Base-by-base conservation (phyloP, 2,888 invertebrate species). In the Cantharis nigra region DNA sequence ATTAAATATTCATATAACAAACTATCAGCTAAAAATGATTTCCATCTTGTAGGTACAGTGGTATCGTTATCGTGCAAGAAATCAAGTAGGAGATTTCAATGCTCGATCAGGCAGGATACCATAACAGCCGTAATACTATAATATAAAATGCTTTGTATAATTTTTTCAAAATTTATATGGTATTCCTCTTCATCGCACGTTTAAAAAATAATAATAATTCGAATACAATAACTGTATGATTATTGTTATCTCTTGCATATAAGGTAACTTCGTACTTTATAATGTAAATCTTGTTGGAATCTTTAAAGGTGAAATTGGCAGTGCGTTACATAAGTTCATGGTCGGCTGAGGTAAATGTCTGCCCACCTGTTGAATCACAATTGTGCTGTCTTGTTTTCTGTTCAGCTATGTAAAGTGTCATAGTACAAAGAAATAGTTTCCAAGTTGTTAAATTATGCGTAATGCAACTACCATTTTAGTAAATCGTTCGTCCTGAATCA, bases 321-420 rank as follows among this genome's bases (percentile, higher is more conserved):
- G 63, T 63, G 13, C 63, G 20, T 72, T 14, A n/a, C 33, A 65
- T 64, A 70, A 72, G 78, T 75, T 78, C 78, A 78, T 70, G 78
- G 78, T 78, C 78, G 78, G 75, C 26, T 72, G 72, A 77, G 28
- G 76, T 78, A 67, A 72, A 69, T 71, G 74, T 73, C 74, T 62
- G 73, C 67, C 72, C 76, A 78, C 76, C 76, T 73, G 73, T 78
- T 28, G 72, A 71, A 77, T 70, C 74, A 69, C 74, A 70, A 70
- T 33, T 69, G 30, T 49, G 49, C 16, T 30, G 70, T 23, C 62
- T 49, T 69, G 74, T 74, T 33, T 18, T 73, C 49, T 49, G 49
- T 49, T 49, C 49, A 30, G 49, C 23, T 62, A 69, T 73, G 69
- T 49, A 73, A 70, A 18, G 28, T 16, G 13, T n/a, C 49, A 64